Evolutionary conservation across 2,888 invertebrate genomes (phyloP), one percentile per base, ranked within the genome.

Genomic region (Iselma pallidipennis): DNA sequence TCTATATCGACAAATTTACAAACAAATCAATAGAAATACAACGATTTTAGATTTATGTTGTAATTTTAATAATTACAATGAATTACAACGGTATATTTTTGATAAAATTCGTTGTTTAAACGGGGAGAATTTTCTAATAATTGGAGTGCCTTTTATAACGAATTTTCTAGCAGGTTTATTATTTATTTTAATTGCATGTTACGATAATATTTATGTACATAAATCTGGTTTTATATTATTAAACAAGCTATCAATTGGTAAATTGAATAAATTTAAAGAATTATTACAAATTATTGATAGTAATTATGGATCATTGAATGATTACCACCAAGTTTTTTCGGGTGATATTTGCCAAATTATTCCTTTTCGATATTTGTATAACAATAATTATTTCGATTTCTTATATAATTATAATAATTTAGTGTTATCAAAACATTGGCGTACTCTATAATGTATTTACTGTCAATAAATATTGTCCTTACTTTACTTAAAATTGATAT

Each of bases 151-250:
- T 5, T 71, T 81, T 49, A 58, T 78, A 19, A 80, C 79, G 6
- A 75, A 77, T 66, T 79, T 80, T 67, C 64, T 79, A 31, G 78
- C 76, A 14, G 77, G 79, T 12, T 57, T 81, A 52, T 65, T 80
- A 57, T 77, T 71, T 59, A 60, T 80, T 21, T 59, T 80, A 56
- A 66, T 72, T 12, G 66, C 67, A 53, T 63, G 66, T 14, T 79
- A 72, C 66, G 68, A 75, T 48, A 55, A 57, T 21, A 66, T 79
- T 49, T 66, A 72, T 66, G 67, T 77, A 67, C 64, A 66, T n/a
- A 57, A 23, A 31, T 59, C 23, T 7, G 70, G 73, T 16, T 62
- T 65, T 42, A 57, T 71, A 25, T 26, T 72, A 52, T 63, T 74
- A 57, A 60, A 60, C 42, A 60, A 67, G 49, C 57, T 57, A 4